Evolutionary conservation across 2,888 invertebrate species (phyloP), one percentile per base, ranked within the genome.

Genomic region (Xylocampa areola): DNA sequence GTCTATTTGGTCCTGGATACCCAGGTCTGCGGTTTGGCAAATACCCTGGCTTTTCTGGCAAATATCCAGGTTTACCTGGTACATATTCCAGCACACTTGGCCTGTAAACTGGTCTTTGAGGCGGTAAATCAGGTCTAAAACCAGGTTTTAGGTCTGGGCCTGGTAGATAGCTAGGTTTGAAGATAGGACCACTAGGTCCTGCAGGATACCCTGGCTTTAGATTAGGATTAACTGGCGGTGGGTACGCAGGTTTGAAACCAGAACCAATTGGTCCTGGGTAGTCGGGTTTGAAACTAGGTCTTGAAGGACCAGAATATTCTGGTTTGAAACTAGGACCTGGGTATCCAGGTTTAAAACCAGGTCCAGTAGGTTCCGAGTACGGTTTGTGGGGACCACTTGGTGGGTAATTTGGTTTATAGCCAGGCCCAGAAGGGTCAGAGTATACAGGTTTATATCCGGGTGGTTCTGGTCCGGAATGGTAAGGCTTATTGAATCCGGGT

Each of bases 321-420:
- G 70, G 68, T 51, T 54, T 51, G 5, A 32, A 71, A 17, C 23
- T 45, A 2, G 41, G 25, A 2, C 51, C 58, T 0, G 53, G 41
- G 7, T 69, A 66, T 0, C 53, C 70, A 1, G 73, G 73, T 11
- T 55, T 67, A 11, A 32, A 59, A 4, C 44, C 63, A 0, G 73
- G 69, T 17, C 66, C 70, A 5, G 70, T 82, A n/a, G 50, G 50
- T 27, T 54, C 73, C 0, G 30, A 7, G 7, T 64, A 64, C 11
- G 84, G 87, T 65, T 82, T 85, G 21, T 75, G 79, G 23, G 65
- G 64, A 0, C 81, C 72, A 2, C 73, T 77, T n/a, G 74, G 74
- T 17, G 75, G 67, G 23, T 78, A 82, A 2, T 65, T 66, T 1
- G 86, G 86, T 47, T 75, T 78, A 21, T 68, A 80, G 11, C 55